Evolutionary conservation across 1,140 invertebrate species (phyloP), one percentile per base, ranked within the genome.

Genomic region (Agrilus planipennis): DNA sequence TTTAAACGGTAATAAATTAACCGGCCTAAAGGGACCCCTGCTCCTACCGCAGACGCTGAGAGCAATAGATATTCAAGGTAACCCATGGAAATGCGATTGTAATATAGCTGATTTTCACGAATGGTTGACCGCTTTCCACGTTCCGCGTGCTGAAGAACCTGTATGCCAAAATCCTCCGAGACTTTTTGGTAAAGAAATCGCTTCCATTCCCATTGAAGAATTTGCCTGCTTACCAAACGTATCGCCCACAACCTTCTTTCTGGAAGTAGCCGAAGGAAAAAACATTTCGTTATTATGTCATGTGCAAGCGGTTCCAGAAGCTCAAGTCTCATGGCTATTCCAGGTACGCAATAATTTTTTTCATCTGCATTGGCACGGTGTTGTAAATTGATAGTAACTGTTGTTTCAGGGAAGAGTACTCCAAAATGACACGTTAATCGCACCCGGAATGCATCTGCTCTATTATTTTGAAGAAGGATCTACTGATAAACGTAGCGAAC

Each of bases 31-130:
- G 53, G 81, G 80, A 12, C 63, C 67, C 20, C 69, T 75, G 43
- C 76, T 84, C 42, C 67, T 89, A 23, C 80, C 82, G 2, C 73
- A 77, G 40, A 73, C 71, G 30, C 62, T 91, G 23, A 76, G 84
- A 43, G 84, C 81, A 25, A 71, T 90, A 18, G 78, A 82, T 38
- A 64, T 92, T 17, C 80, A 91, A 53, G 79, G 80, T 52, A 93
- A 93, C 68, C 78, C 83, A 30, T 93, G 89, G 89, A 69, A 76
- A 30, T 93, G 89, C 60, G 84, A 91, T 57, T 93, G 89, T 57
- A 72, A 76, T 38, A 64, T 91, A 30, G 61, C 79, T 27, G 75
- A 82, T 46, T 63, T 92, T 50, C 73, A 85, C 44, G 61, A 68
- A 16, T 92, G 88, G 88, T 67, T 92, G 39, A 64, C 71, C 19